Evolutionary conservation across 1,140 invertebrate genomes (phyloP), one percentile per base, ranked within the genome.

Genomic region (Marisa cornuarietis): DNA sequence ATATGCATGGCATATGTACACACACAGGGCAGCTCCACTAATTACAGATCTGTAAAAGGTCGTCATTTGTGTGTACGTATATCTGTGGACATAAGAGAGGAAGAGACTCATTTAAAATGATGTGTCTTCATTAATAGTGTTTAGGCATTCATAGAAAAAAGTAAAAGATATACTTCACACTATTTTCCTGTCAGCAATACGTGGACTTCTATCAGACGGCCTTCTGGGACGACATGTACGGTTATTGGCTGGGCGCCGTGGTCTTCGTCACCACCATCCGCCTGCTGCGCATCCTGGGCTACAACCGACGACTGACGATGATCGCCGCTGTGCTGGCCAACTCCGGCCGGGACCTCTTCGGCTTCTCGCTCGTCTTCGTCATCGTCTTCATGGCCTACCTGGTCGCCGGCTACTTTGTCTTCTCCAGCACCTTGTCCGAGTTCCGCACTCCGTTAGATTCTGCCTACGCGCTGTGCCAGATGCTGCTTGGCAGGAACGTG

Each of bases 341-440:
- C 61, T 82, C 83, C 0, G 81, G 79, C 11, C 63, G n/a, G 18
- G 85, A 85, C 65, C 74, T 91, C 10, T 54, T 81, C 11, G 84
- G 83, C 16, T 91, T 90, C 74, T 68, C 79, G 31, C 62, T 86
- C 18, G 79, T 87, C 11, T 90, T 90, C 80, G 74, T 78, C 22
- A 85, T 89, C 11, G 75, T 90, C 24, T 85, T 88, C 71, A 85
- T 86, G 63, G 85, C 85, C 20, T 89, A 86, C 74, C 82, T 85
- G 20, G 20, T 75, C 0, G 83, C 83, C 71, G 85, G 85, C 11
- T 86, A 85, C 65, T 61, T 88, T 0, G 31, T 88, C 24, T 90
- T 89, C 81, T 82, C 83, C 6, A 76, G 73, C 52, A 68, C 80
- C 16, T 69, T 85, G 18, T 72, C 82, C n/a, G 83, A 85, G 26